Percentiles rank a stretch among this genome's conserved stretches.
Conservation (phyloP, 1,140 invertebrate genomes). For the Anagrus nilaparvatae region DNA sequence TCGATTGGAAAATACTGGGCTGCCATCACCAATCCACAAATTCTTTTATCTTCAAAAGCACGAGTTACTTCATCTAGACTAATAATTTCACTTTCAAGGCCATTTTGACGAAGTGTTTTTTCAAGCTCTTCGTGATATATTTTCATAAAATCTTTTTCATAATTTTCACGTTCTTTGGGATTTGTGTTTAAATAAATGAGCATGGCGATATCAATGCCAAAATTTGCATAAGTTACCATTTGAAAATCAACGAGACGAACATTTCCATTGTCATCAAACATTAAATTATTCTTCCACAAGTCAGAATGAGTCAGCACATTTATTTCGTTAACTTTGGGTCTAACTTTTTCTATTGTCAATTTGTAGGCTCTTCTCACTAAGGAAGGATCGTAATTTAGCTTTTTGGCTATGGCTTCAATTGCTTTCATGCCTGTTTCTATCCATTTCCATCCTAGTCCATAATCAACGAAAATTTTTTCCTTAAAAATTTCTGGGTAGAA, state of each 20-base stretch:
- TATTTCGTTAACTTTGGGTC: neutral
- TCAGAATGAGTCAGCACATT: conserved; percentile 5
- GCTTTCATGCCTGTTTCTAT: neutral
- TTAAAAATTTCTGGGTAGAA: neutral
- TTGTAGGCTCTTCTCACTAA: neutral
- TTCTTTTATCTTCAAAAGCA: neutral
- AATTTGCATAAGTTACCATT: neutral
- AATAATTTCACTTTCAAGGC: neutral
- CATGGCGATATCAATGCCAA: neutral
- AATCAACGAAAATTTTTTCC: neutral
- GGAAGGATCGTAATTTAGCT: neutral
- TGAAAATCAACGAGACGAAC: conserved; percentile 6
- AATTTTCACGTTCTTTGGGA: neutral
- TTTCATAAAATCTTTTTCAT: neutral
- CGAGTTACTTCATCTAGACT: neutral
- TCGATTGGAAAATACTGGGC: conserved; percentile 2
- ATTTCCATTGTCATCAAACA: neutral
- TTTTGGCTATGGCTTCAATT: neutral
- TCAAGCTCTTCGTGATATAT: neutral
- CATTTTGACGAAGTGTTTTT: neutral
- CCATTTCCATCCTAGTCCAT: neutral
- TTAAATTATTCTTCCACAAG: conserved; percentile 6
- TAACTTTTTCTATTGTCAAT: neutral
- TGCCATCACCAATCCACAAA: neutral
- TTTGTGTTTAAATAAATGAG: neutral